phyloP scores from a whole-genome alignment of 2,797 vertebrate species.

The Scarus forsteni region DNA sequence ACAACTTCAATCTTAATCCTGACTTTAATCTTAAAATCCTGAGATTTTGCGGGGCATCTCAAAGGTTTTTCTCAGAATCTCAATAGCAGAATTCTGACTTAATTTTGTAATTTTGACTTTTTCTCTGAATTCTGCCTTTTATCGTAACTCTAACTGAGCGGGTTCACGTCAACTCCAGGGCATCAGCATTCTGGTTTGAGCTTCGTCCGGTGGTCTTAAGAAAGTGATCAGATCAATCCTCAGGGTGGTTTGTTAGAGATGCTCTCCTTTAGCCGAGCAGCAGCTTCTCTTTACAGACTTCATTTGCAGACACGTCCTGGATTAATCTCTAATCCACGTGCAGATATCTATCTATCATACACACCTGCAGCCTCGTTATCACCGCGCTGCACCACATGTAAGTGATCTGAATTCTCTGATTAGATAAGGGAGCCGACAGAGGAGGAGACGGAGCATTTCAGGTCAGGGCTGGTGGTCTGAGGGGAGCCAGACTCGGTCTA shows the following conservation, averaged over 20 bases:
- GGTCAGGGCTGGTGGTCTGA: background rate
- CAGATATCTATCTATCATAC: background rate
- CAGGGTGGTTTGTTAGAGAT: background rate
- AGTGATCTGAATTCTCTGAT: background rate
- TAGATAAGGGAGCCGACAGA: background rate
- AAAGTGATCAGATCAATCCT: background rate
- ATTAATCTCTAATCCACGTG: background rate
- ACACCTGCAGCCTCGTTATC: background rate
- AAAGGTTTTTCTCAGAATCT: too few species aligned
- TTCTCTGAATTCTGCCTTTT: too few species aligned
- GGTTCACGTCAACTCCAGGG: too few species aligned
- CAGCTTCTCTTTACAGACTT: background rate
- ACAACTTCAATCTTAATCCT: too few species aligned
- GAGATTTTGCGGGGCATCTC: too few species aligned
- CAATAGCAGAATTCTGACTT: too few species aligned
- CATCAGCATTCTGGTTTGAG: too few species aligned
- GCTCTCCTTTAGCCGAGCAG: background rate
- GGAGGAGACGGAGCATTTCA: background rate
- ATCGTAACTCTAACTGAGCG: too few species aligned
- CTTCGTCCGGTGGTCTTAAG: background rate
- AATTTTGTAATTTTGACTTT: too few species aligned
- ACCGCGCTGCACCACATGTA: background rate
- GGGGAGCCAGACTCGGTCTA: too few species aligned
- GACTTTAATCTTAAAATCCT: too few species aligned
- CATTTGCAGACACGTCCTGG: background rate